Percentiles rank a stretch among this genome's conserved stretches.
These are phyloP conservation scores for Chalcis sispes DNA, from an alignment of 2,888 invertebrate species.

Conservation along the genomic window DNA sequence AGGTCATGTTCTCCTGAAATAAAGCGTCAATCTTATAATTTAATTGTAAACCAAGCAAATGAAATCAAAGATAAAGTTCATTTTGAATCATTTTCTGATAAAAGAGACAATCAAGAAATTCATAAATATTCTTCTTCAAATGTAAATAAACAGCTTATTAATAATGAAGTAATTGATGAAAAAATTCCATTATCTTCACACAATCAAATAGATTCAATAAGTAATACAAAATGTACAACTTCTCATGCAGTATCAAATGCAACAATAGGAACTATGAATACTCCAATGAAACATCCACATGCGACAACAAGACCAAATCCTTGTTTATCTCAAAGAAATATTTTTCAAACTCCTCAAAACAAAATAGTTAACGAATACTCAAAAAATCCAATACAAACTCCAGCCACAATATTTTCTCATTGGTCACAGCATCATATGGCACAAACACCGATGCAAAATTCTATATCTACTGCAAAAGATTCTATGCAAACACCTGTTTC, in stretches of 20 bases:
- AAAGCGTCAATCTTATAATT: conserved; percentile 35
- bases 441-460: conserved; percentile 66
- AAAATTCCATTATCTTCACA: conserved; percentile 20
- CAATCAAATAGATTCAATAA: conserved; percentile 27
- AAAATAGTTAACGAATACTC: conserved; percentile 59
- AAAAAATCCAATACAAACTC: conserved; percentile 65
- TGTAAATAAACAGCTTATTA: conserved; percentile 19
- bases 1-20: conserved; percentile 46
- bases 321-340: conserved; percentile 67
- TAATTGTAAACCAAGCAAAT: background rate
- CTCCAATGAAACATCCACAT: conserved; percentile 68
- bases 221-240: background rate
- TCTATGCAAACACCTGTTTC: conserved; percentile 60
- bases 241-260: conserved; percentile 24
- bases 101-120: conserved; percentile 12
- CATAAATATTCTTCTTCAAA: conserved; percentile 22
- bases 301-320: conserved; percentile 64
- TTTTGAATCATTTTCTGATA: conserved; percentile 21
- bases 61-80: conserved; percentile 17
- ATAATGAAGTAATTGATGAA: conserved; percentile 36
- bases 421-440: conserved; percentile 63
- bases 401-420: conserved; percentile 66
- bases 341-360: conserved; percentile 69
- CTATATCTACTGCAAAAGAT: conserved; percentile 54
- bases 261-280: conserved; percentile 58